Percentiles rank a stretch among this genome's conserved stretches.
Conservation (phyloP, 1,140 invertebrate species). For the Lutraria rhynchaena region DNA sequence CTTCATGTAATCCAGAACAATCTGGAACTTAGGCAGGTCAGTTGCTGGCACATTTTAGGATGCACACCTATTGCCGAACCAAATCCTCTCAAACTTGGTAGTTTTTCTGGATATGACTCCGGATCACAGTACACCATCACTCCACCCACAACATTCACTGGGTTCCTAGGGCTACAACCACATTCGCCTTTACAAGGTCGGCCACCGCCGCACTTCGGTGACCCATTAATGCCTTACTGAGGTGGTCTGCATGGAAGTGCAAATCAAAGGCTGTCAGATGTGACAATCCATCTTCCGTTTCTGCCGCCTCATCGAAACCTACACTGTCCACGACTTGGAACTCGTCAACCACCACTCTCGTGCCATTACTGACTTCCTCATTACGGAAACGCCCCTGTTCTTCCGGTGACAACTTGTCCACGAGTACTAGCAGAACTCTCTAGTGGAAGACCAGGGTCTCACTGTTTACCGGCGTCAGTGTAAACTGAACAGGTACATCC, state of each 20-base stretch:
- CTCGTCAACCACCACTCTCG: neutral
- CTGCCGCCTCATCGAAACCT: neutral
- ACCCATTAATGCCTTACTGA: neutral
- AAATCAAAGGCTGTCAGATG: neutral
- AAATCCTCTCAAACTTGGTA: slow-evolving; percentile 8
- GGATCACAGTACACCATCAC: slow-evolving; percentile 15
- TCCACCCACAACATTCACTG: neutral
- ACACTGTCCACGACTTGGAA: slow-evolving; percentile 8
- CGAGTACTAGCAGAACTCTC: neutral
- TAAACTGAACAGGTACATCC: neutral
- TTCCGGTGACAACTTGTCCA: neutral
- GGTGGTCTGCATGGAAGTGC: slow-evolving; percentile 12
- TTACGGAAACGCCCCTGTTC: neutral
- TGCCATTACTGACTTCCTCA: neutral
- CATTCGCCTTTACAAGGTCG: neutral
- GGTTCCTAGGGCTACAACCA: neutral
- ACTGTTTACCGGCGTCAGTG: slow-evolving; percentile 7
- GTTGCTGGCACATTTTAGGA: slow-evolving; percentile 24
- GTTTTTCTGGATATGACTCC: neutral
- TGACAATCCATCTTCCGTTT: neutral
- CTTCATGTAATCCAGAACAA: neutral
- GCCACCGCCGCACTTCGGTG: neutral
- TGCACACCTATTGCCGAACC: slow-evolving; percentile 11
- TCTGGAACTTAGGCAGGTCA: neutral
- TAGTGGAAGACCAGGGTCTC: neutral